A percentile compares a stretch with the other conserved stretches of the same genome.
These are phyloP conservation scores for Oxycera nigricornis DNA, from an alignment of 2,888 invertebrate species.

Conservation along the genomic window DNA sequence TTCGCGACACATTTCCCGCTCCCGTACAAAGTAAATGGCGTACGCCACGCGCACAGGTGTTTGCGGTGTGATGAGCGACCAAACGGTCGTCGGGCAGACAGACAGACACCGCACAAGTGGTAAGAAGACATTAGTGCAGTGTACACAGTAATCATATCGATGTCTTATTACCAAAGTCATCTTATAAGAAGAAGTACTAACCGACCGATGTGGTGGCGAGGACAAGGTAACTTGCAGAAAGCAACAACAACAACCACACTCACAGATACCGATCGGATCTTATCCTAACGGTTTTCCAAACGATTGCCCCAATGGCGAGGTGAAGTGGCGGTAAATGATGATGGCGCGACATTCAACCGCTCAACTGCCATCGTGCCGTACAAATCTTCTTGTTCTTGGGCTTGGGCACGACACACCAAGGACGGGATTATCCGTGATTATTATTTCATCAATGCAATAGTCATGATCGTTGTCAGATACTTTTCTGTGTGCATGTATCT, in stretches of 20 bases:
- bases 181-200: too few relatives aligned
- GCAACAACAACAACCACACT: too few relatives aligned
- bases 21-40: background rate
- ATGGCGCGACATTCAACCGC: background rate
- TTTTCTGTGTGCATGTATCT: slow-evolving; percentile 15
- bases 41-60: slow-evolving; percentile 13
- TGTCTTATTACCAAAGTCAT: too few relatives aligned
- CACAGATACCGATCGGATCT: slow-evolving; percentile 1
- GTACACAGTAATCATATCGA: background rate
- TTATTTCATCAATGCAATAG: slow-evolving; percentile 7
- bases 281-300: slow-evolving; percentile 15
- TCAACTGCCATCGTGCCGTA: too few relatives aligned
- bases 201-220: background rate
- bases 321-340: background rate
- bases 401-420: background rate
- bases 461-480: slow-evolving; percentile 21
- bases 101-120: too few relatives aligned
- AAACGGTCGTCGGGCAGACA: background rate
- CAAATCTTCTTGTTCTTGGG: background rate
- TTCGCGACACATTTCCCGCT: slow-evolving; percentile 16
- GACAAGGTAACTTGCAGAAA: too few relatives aligned
- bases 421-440: slow-evolving; percentile 11
- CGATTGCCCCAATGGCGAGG: background rate
- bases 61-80: background rate
- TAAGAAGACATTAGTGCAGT: background rate